Conservation (phyloP, 2,797 vertebrate species). For the Argentina silus region DNA sequence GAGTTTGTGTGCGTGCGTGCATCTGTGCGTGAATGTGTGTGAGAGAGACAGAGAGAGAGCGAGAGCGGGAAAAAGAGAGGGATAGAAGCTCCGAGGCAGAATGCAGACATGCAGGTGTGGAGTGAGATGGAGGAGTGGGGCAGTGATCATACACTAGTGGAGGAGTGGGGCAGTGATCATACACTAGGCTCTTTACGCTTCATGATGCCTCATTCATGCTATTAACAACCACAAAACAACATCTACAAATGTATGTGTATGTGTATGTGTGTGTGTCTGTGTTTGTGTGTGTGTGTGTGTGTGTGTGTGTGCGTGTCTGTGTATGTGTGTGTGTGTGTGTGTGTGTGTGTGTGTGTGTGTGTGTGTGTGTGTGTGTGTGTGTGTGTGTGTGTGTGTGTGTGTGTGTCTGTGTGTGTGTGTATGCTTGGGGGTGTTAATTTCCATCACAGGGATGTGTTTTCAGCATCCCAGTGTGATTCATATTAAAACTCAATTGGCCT, state of each 20-base stretch:
- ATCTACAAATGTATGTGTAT: conserved; percentile 23
- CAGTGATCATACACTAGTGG: not conserved
- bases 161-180: not conserved
- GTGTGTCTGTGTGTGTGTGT: conserved; percentile 6
- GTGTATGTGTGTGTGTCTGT: too few species aligned
- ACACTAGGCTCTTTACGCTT: too few species aligned
- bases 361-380: conserved; percentile 22
- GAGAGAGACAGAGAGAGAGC: not conserved
- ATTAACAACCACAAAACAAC: conserved; percentile 51
- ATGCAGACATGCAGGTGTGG: conserved; percentile 36
- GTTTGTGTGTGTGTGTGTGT: too few species aligned
- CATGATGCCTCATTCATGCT: conserved; percentile 62
- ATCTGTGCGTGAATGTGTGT: not conserved
- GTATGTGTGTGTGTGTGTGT: too few species aligned
- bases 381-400: conserved; percentile 17
- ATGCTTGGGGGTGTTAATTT: conserved; percentile 72
- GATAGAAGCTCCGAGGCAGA: conserved; percentile 19
- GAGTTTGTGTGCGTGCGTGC: not conserved
- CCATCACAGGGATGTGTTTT: conserved; percentile 72
- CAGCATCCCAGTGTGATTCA: conserved; percentile 78
- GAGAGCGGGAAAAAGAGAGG: not conserved
- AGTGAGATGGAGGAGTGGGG: conserved; percentile 37
- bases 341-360: not conserved
- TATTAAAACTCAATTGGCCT: conserved; percentile 85
- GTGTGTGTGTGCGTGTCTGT: too few species aligned